Conservation (phyloP, 2,113 vertebrate species). For the Copsychus sechellarum region DNA sequence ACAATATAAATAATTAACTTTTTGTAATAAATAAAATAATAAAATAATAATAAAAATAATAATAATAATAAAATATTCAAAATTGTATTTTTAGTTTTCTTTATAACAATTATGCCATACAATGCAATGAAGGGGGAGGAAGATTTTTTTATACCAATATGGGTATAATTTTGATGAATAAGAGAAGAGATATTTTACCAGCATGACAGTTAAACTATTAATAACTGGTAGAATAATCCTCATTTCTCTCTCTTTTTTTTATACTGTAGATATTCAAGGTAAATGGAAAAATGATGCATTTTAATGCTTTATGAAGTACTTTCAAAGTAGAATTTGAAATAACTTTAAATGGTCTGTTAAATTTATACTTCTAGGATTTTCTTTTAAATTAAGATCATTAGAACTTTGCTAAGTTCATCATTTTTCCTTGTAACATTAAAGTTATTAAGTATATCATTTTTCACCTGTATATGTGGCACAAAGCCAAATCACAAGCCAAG, state of each 20-base stretch:
- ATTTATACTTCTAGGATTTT: not conserved
- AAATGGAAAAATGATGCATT: not conserved
- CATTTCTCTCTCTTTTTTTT: not conserved
- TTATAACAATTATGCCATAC: not conserved
- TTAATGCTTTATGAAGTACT: not conserved
- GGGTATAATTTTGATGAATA: not conserved
- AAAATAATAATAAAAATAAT: no score
- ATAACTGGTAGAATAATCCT: not conserved
- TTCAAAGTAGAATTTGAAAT: not conserved
- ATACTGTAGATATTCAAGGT: not conserved
- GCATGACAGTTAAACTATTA: not conserved
- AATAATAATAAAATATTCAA: not conserved
- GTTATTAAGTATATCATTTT: constrained; percentile 29
- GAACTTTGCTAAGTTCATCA: constrained; percentile 63
- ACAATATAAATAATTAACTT: not conserved
- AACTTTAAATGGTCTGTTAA: not conserved
- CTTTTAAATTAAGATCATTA: not conserved
- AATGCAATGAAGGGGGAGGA: not conserved
- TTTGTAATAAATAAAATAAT: no score
- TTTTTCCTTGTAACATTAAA: constrained; percentile 63
- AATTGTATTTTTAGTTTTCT: not conserved
- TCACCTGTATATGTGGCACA: constrained; percentile 59
- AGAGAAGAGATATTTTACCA: not conserved
- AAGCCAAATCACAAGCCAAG: constrained; percentile 59
- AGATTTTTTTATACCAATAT: not conserved